These are phyloP conservation scores for Erithacus rubecula DNA, from an alignment of 2,797 vertebrate genomes.

Conservation along the genomic window DNA sequence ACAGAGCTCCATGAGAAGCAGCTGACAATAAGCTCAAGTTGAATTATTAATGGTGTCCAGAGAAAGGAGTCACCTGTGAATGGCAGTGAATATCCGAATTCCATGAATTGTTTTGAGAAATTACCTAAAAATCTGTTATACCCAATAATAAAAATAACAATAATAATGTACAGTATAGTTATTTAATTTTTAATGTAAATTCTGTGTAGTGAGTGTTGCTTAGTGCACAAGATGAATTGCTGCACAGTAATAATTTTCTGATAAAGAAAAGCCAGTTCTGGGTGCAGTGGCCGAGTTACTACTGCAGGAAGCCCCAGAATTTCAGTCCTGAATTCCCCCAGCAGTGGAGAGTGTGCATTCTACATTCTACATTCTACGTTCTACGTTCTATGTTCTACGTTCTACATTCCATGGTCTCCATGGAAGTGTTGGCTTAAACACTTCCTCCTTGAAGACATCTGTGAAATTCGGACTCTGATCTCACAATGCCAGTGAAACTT, in stretches of 20 bases:
- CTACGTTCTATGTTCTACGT: no score
- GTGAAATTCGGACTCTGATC: not conserved
- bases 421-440: not conserved
- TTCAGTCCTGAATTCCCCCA: not conserved
- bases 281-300: not conserved
- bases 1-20: not conserved
- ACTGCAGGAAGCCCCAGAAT: not conserved
- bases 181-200: not conserved
- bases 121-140: not conserved
- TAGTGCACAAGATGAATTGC: not conserved
- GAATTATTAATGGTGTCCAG: not conserved
- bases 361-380: no score
- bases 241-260: not conserved
- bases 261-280: not conserved
- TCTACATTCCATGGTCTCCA: not conserved
- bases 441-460: not conserved
- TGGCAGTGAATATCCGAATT: not conserved
- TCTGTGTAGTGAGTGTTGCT: not conserved
- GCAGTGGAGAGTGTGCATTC: not conserved
- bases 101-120: not conserved
- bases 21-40: not conserved
- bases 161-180: not conserved
- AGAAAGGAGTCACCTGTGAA: not conserved
- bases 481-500: not conserved
- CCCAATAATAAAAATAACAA: no score